Evolutionary conservation across 2,797 vertebrate species (phyloP).

Genomic region (Dromococcyx pavoninus): DNA sequence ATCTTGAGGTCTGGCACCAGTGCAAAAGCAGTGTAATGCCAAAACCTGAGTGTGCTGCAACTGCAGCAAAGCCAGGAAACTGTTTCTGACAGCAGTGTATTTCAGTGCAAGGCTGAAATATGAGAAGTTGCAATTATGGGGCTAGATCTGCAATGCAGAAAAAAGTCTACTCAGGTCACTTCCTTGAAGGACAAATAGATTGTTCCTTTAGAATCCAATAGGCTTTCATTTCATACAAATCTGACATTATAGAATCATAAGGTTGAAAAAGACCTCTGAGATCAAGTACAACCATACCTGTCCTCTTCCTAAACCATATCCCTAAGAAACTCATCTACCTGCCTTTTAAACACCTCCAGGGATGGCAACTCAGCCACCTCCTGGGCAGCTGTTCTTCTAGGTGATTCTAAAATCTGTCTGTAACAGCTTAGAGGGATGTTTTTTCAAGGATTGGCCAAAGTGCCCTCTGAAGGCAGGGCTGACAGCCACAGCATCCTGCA

Average conservation of each 20-base stretch:
- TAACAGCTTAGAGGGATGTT: no score
- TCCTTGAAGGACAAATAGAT: background rate
- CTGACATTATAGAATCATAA: no score
- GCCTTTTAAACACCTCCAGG: no score
- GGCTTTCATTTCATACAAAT: background rate
- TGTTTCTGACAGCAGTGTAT: background rate
- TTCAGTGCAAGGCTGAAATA: background rate
- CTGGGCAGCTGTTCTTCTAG: no score
- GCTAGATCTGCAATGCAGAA: slow-evolving; percentile 5
- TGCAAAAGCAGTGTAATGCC: background rate
- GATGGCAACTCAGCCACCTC: no score
- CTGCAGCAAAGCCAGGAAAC: background rate
- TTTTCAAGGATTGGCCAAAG: accelerated
- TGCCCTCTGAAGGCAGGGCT: background rate
- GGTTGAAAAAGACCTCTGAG: no score
- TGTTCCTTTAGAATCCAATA: background rate
- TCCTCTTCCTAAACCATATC: no score
- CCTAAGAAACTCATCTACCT: no score
- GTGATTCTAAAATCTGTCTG: accelerated
- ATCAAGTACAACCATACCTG: no score
- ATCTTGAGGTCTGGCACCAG: background rate
- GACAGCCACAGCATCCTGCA: accelerated
- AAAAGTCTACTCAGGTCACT: background rate
- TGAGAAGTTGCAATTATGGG: accelerated
- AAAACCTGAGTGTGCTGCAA: background rate